Base-by-base conservation (phyloP, 2,113 vertebrate species). In the Calidris pygmaea region DNA sequence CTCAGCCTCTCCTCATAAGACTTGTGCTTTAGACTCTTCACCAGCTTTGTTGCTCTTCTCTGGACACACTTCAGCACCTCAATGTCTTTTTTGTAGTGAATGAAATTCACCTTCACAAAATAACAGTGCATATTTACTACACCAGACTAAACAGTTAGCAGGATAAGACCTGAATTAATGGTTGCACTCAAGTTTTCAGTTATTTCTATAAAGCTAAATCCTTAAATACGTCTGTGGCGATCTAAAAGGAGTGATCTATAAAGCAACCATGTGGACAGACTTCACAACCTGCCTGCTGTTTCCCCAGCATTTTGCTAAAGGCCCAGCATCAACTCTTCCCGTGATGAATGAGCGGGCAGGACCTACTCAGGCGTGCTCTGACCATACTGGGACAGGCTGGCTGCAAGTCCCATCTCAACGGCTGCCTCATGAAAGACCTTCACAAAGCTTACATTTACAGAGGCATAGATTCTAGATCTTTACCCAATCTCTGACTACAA, bases 361-460 rank as follows among this genome's bases (percentile, higher is more conserved):
- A 48, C 20, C 7, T 4, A 2, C 37, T 39, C 35, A 43, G 52
- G n/a, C 16, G 0, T 19, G 56, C 41, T 50, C 77, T 74, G 66
- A 59, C 67, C 80, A 29, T 5, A 2, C 71, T 35, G 63, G 77
- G 81, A 50, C 43, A 62, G 68, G n/a, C 91, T 87, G 68, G 1
- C 76, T 48, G 30, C 85, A 73, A 87, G 87, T 32, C 59, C 45
- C 62, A 60, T 53, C 56, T 79, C 6, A 0, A 84, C 0, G 0
- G 21, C 27, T 83, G 55, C 83, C 79, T 52, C 73, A 35, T 29
- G 60, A 68, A 87, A 74, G 81, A 76, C 66, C 71, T 55, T 41
- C 21, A 95, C 94, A 96, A 82, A 92, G 89, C 70, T 48, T 58
- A 88, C 91, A 77, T 84, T 94, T 55, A 86, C 88, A 86, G 73